Base-by-base conservation (phyloP, 2,888 invertebrate genomes). In the Altica lythri region DNA sequence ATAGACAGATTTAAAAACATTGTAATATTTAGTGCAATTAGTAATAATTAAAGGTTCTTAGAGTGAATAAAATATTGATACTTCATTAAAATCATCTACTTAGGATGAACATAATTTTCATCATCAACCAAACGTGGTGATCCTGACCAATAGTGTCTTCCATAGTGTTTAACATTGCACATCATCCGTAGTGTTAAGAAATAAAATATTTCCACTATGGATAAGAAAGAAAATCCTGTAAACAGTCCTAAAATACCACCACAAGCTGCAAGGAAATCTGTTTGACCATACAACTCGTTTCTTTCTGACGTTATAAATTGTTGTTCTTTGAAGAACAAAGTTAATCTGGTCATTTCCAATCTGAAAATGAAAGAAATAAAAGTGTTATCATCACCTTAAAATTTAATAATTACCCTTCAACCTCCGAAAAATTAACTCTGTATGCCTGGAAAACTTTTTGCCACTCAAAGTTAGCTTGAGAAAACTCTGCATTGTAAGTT, bases 251-350 rank as follows among this genome's bases (percentile, higher is more conserved):
- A 70, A 2, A 83, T 70, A 37, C 83, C 83, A 1, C 83, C 83
- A 55, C 81, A 80, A 68, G 80, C 80, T 57, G 82, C 80, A 2
- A 83, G 68, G 67, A 83, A 82, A 66, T 83, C 83, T 0, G 80
- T 80, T 48, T 75, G 62, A 0, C 83, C 83, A 57, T 80, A 83
- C 40, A 83, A 66, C 65, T 83, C 83, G 30, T 81, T 81, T 8
- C 83, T 76, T 49, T 79, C 78, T 46, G 81, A 81, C 0, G 81
- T 79, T 22, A 81, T 76, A 61, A 80, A 83, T 34, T 80, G 78
- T 2, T 84, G 82, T 67, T 88, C 87, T 71, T 86, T 88, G 76
- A 88, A 88, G 75, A 86, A 88, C 40, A 88, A 80, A 62, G 83
- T 82, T 5, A 88, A 78, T 2, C 86, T 80, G 0, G 87, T 79